A percentile compares a stretch with the other conserved stretches of the same genome.
These are phyloP conservation scores for Elgonia sp. DNA, from an alignment of 2,888 invertebrate species.

Conservation along the genomic window DNA sequence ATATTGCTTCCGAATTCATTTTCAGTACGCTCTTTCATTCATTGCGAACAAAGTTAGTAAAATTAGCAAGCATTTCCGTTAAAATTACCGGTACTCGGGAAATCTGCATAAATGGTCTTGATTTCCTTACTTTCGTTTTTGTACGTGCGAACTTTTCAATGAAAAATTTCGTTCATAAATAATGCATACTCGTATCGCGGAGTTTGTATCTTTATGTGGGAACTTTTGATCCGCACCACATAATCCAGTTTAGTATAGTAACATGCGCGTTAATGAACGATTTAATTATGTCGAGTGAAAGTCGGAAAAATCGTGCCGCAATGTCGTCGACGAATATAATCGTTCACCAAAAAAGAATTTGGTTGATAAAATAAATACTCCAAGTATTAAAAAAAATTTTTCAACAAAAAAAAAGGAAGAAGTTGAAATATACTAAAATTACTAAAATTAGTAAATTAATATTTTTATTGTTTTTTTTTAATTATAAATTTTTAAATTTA, in stretches of 20 bases:
- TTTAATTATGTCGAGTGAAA: conserved; percentile 66
- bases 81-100: background rate
- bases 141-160: conserved; percentile 37
- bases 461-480: too few species aligned
- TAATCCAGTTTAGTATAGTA: conserved; percentile 48
- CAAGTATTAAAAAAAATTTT: background rate
- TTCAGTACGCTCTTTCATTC: too few species aligned
- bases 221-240: conserved; percentile 25
- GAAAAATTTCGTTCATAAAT: conserved; percentile 56
- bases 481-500: too few species aligned
- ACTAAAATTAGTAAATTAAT: too few species aligned
- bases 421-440: too few species aligned
- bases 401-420: background rate
- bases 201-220: conserved; percentile 49
- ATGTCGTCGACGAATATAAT: conserved; percentile 18
- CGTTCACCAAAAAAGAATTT: background rate
- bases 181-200: conserved; percentile 55
- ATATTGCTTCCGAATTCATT: too few species aligned
- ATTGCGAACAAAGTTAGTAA: background rate
- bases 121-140: conserved; percentile 62
- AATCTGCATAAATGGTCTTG: conserved; percentile 20
- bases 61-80: background rate
- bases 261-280: conserved; percentile 52
- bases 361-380: too few species aligned
- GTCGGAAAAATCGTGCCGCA: conserved; percentile 57